Conservation (phyloP, 2,113 vertebrate species). For the Arenaria interpres region DNA sequence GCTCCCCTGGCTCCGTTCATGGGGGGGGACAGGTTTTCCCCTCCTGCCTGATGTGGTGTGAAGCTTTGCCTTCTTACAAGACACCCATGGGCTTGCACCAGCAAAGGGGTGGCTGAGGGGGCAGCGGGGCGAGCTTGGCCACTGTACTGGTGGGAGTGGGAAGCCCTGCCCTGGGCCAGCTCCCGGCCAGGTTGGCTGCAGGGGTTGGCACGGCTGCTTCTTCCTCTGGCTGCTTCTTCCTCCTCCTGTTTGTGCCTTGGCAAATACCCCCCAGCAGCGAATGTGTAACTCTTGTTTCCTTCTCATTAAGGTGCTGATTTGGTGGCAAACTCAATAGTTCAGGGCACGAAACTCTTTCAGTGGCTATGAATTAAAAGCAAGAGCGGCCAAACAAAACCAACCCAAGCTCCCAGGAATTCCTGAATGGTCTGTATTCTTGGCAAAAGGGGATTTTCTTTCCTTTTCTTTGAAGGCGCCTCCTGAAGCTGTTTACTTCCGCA, state of each 20-base stretch:
- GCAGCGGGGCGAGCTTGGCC: not conserved
- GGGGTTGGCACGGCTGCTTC: not conserved
- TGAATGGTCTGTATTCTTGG: not conserved
- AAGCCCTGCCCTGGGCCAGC: not conserved
- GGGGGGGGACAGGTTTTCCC: fast-evolving
- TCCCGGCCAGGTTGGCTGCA: not conserved
- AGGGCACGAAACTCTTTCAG: not conserved
- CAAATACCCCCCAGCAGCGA: not conserved
- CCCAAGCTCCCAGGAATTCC: not conserved
- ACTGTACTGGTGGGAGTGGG: not conserved
- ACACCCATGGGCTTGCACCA: not conserved
- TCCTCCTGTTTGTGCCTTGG: not conserved
- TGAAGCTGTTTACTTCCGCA: not conserved
- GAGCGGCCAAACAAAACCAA: not conserved
- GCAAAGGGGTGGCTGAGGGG: not conserved
- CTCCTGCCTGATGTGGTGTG: fast-evolving
- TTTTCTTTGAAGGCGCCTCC: not conserved
- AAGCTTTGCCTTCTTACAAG: not conserved
- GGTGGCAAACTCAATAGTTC: not conserved
- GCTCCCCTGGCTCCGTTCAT: not conserved
- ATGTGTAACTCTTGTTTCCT: not conserved
- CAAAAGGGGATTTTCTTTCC: not conserved
- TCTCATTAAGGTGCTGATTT: not conserved
- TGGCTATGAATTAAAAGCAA: not conserved
- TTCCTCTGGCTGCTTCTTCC: not conserved